Evolutionary conservation across 2,113 vertebrate genomes (phyloP).

Genomic region (Zosterops hypoxanthus): DNA sequence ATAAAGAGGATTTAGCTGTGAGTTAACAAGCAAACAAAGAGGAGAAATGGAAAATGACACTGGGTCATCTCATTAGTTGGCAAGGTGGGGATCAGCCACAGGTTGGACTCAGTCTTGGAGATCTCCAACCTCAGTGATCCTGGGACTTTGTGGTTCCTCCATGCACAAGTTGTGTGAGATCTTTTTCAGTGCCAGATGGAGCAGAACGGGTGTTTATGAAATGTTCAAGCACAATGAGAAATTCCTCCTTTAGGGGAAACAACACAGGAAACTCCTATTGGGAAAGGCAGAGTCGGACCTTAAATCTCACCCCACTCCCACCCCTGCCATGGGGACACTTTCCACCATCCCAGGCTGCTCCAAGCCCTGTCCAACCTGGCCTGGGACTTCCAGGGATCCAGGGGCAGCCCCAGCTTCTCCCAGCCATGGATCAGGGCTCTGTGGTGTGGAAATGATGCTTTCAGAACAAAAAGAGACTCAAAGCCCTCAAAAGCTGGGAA

Average conservation of each 20-base stretch:
- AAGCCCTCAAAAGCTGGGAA: background rate
- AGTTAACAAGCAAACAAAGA: background rate
- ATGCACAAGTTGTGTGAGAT: background rate
- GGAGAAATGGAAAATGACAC: background rate
- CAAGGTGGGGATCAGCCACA: background rate
- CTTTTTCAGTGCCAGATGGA: background rate
- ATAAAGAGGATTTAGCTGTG: background rate
- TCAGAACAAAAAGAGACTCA: background rate
- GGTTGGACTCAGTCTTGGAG: background rate
- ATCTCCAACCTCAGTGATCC: background rate
- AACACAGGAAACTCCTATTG: background rate
- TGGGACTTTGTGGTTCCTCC: background rate
- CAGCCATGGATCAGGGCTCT: background rate
- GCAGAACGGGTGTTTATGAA: fast-evolving
- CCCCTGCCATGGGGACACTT: background rate
- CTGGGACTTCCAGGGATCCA: background rate
- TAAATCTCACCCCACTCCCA: background rate
- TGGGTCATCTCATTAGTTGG: fast-evolving
- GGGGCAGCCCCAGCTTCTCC: background rate
- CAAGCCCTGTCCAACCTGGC: fast-evolving
- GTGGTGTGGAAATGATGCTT: background rate
- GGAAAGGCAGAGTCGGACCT: background rate
- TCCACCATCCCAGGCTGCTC: fast-evolving
- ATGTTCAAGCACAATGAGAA: background rate
- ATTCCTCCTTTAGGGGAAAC: background rate